phyloP scores from a whole-genome alignment of 2,797 vertebrate species.

The Lithobates sylvaticus region DNA sequence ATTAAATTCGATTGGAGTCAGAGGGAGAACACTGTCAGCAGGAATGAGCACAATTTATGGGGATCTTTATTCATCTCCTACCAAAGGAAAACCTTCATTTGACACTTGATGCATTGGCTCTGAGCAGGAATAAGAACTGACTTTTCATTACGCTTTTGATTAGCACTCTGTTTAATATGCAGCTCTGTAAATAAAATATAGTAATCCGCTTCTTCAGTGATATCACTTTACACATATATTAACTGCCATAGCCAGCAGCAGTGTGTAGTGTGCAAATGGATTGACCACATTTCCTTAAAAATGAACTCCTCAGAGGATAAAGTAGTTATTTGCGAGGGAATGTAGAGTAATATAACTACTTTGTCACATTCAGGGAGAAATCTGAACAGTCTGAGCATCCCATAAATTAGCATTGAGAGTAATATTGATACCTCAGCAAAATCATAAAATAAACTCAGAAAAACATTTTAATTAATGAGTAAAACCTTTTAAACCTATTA shows the following conservation, averaged over 20 bases:
- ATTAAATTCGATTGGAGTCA: constrained; percentile 63
- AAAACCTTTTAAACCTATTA: no score
- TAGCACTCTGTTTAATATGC: constrained; percentile 43
- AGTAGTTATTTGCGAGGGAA: neutral
- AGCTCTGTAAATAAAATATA: constrained; percentile 41
- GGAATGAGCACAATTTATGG: constrained; percentile 60
- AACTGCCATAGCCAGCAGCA: neutral
- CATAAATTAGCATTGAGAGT: constrained; percentile 5
- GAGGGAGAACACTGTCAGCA: constrained; percentile 58
- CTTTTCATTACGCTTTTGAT: constrained; percentile 49
- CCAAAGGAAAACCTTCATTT: constrained; percentile 34
- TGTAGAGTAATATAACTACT: constrained; percentile 23
- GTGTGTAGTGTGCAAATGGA: neutral
- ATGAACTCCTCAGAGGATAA: neutral
- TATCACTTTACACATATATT: constrained; percentile 34
- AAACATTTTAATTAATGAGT: neutral
- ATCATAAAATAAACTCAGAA: neutral
- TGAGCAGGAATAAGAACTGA: constrained; percentile 35
- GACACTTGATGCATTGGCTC: constrained; percentile 47
- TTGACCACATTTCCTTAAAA: neutral
- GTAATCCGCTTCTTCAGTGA: neutral
- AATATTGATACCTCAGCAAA: neutral
- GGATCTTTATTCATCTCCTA: constrained; percentile 43
- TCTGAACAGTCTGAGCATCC: neutral
- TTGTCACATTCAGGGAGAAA: constrained; percentile 1